Evolutionary conservation across 2,113 vertebrate genomes (phyloP).

Genomic region (Rhynchomys soricoides): DNA sequence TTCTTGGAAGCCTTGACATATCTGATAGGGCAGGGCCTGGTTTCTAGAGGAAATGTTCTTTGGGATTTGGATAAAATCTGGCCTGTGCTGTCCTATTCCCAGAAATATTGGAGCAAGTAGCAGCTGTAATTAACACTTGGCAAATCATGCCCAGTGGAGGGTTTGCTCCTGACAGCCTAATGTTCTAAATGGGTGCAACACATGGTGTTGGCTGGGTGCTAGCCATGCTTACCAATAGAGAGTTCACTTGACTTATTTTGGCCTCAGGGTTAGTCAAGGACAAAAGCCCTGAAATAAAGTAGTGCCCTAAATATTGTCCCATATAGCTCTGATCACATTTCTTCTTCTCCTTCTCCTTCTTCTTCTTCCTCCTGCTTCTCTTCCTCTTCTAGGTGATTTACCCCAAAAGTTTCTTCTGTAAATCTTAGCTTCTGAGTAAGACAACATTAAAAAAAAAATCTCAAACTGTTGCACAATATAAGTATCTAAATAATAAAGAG

Average conservation of each 20-base stretch:
- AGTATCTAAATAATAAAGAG: not conserved
- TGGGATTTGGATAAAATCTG: conserved; percentile 61
- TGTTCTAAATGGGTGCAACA: conserved; percentile 62
- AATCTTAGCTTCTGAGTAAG: conserved; percentile 48
- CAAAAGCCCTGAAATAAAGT: conserved; percentile 64
- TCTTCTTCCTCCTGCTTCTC: too few relatives aligned
- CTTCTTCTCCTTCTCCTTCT: not conserved
- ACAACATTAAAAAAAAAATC: not conserved
- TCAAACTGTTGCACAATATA: not conserved
- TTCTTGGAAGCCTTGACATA: conserved; percentile 63
- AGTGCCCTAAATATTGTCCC: conserved; percentile 10
- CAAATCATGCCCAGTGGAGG: conserved; percentile 38
- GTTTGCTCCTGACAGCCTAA: conserved; percentile 17
- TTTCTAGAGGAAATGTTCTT: conserved; percentile 63
- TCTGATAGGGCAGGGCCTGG: conserved; percentile 26
- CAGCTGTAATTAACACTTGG: conserved; percentile 58
- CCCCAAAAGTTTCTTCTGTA: not conserved
- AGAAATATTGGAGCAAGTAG: conserved; percentile 48
- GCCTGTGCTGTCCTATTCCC: conserved; percentile 15
- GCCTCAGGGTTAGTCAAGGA: conserved; percentile 70
- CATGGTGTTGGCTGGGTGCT: conserved; percentile 36
- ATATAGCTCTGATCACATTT: conserved; percentile 34
- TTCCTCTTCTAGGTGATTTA: not conserved
- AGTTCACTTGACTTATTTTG: conserved; percentile 68
- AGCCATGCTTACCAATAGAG: conserved; percentile 68